These are phyloP conservation scores for Xenotilapia leptura DNA, from an alignment of 2,113 vertebrate species.

Conservation along the genomic window DNA sequence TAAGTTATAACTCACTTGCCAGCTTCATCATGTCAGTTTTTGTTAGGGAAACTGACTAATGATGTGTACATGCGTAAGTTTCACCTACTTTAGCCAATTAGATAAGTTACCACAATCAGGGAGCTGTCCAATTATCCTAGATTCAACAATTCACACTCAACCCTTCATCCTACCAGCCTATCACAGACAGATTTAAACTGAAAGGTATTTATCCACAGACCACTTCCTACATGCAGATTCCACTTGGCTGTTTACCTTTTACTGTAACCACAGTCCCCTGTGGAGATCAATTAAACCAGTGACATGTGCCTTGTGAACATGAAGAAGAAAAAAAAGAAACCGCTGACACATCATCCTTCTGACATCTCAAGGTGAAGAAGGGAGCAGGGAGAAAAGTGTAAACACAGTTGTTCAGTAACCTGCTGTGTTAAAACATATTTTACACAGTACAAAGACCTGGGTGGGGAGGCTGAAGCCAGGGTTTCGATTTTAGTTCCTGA, in stretches of 20 bases:
- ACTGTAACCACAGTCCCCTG: neutral
- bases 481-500: neutral
- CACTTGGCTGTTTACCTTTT: neutral
- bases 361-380: neutral
- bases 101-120: neutral
- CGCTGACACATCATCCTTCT: neutral
- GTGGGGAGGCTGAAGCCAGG: neutral
- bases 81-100: neutral
- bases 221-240: neutral
- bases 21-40: neutral
- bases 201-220: neutral
- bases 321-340: no score
- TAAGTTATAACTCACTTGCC: neutral
- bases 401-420: neutral
- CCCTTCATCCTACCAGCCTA: neutral
- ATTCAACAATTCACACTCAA: neutral
- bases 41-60: neutral
- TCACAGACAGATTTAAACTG: neutral
- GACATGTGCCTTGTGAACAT: neutral
- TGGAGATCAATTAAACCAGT: neutral
- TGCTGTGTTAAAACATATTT: neutral
- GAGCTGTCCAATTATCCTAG: neutral
- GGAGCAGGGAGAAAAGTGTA: neutral
- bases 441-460: neutral
- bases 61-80: neutral